Evolutionary conservation across 1,140 invertebrate species (phyloP).

Genomic region (Drosophila repleta): DNA sequence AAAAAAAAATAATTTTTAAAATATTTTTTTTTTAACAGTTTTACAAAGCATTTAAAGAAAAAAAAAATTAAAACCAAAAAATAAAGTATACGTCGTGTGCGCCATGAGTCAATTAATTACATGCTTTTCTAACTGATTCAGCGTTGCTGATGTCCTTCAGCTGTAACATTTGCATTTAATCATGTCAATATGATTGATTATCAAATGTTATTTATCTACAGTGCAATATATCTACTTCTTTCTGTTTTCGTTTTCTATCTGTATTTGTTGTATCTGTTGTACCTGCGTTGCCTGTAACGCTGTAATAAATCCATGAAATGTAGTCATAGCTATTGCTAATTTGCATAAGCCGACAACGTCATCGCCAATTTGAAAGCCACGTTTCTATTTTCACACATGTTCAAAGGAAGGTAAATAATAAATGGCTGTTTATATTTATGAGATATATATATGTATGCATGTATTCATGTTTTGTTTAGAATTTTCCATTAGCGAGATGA

Average conservation of each 20-base stretch:
- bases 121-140: slow-evolving; percentile 18
- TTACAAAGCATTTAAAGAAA: no score
- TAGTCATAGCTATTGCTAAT: slow-evolving; percentile 33
- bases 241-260: background rate
- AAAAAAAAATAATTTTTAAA: background rate
- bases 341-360: slow-evolving; percentile 67
- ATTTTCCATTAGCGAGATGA: slow-evolving; percentile 40
- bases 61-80: background rate
- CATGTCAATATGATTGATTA: slow-evolving; percentile 47
- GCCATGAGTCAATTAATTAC: background rate
- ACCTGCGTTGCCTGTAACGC: slow-evolving; percentile 33
- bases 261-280: slow-evolving; percentile 24
- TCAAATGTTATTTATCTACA: slow-evolving; percentile 19
- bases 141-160: slow-evolving; percentile 16
- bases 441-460: background rate
- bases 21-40: no score
- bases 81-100: slow-evolving; percentile 24
- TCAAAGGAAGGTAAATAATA: background rate
- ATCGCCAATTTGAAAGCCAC: slow-evolving; percentile 56
- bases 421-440: background rate
- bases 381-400: slow-evolving; percentile 24
- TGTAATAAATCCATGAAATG: slow-evolving; percentile 62
- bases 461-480: slow-evolving; percentile 40
- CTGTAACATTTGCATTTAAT: slow-evolving; percentile 15
- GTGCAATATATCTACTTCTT: background rate